Evolutionary conservation across 2,113 vertebrate species (phyloP), one percentile per base, ranked within the genome.

Genomic region (Halcyon malimbica): DNA sequence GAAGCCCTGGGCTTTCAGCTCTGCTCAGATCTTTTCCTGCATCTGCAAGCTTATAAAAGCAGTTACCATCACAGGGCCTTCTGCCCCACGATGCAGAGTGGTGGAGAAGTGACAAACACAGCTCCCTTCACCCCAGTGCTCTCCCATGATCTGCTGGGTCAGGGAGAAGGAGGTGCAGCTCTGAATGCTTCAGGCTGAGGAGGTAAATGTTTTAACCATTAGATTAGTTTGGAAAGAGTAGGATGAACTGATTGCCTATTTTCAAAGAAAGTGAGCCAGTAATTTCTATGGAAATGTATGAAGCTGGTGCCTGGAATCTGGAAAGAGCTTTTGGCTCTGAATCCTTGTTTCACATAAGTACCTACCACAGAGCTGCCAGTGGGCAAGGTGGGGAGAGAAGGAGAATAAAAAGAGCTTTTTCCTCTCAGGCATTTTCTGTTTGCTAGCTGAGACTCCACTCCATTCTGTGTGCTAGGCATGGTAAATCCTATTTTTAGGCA

Each of bases 351-450:
- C 70, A 56, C 39, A 13, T 54, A 75, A 77, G 8, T 74, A 96
- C 87, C 91, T 96, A 94, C 93, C 91, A 89, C 91, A 97, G 60
- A 92, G 76, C 29, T 87, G 93, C 94, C 81, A 28, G 35, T 31
- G 69, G 93, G 95, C 64, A 92, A 96, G 74, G 73, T 56, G 83
- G 48, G 46, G 69, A 94, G 76, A 71, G 35, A 28, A 94, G 80
- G 19, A 71, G 81, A 91, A 95, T 75, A 89, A 94, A 79, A 10
- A 95, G 48, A 90, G 12, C 20, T 54, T 89, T 93, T 89, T 93
- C 9, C 59, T 91, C 51, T 78, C 48, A 71, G 62, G 73, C 48
- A 60, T 89, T 94, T 96, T 96, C 77, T 71, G 17, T 77, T 87
- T 87, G 42, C 71, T 88, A 53, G 78, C 10, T 87, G 54, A 87